A percentile compares a stretch with the other conserved stretches of the same genome.
Evolutionary conservation across 2,113 vertebrate genomes (phyloP).

Genomic region (Balaenoptera acutorostrata): DNA sequence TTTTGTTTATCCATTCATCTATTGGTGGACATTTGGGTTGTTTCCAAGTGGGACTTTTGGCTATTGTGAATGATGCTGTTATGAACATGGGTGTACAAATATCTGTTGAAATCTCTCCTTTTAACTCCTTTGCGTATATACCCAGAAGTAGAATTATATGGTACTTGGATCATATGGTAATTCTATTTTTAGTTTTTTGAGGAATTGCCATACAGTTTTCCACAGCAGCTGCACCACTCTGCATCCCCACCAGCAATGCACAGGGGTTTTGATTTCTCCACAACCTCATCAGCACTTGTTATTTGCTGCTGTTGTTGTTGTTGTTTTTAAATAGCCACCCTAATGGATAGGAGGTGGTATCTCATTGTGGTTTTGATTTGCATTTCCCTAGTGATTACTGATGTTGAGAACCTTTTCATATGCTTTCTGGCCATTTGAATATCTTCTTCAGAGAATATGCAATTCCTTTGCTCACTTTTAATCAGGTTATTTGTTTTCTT

Average conservation of each 20-base stretch:
- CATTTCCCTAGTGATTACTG: not conserved
- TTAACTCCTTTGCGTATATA: not conserved
- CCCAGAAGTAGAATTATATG: not conserved
- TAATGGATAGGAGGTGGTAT: not conserved
- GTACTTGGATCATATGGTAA: not conserved
- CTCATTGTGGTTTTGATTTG: not conserved
- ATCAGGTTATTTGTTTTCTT: not conserved
- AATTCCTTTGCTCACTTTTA: not conserved
- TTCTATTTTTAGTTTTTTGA: not conserved
- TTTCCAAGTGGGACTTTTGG: not conserved
- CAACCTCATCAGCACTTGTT: not conserved
- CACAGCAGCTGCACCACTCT: not conserved
- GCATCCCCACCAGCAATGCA: not conserved
- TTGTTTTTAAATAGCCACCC: not conserved
- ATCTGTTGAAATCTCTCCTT: not conserved
- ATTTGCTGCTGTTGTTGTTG: not conserved
- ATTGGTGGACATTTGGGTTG: not conserved
- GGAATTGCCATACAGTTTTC: not conserved
- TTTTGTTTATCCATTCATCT: not conserved
- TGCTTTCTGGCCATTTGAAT: not conserved
- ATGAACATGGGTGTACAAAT: not conserved
- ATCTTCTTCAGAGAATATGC: not conserved
- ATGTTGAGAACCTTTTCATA: not conserved
- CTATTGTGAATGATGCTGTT: not conserved
- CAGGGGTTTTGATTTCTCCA: not conserved